A percentile compares a stretch with the other conserved stretches of the same genome.
These are phyloP conservation scores for Apocheima hispidaria DNA, from an alignment of 2,888 invertebrate genomes.

Conservation along the genomic window DNA sequence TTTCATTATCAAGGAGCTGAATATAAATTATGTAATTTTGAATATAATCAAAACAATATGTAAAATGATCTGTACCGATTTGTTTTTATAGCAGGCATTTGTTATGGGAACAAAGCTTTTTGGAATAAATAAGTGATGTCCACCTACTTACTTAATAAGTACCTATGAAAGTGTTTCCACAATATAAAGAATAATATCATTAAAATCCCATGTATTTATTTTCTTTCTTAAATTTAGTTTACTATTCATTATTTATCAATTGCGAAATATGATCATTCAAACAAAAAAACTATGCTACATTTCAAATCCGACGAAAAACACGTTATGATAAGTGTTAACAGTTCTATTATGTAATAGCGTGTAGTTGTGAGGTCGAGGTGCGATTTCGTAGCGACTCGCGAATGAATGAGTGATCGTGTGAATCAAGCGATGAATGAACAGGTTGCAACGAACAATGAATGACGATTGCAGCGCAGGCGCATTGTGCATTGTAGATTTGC, in stretches of 20 bases:
- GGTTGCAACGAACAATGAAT: slow-evolving; percentile 25
- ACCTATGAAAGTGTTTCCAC: not conserved
- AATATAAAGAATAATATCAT: too few species aligned
- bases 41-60: slow-evolving; percentile 23
- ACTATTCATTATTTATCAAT: too few species aligned
- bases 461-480: slow-evolving; percentile 1
- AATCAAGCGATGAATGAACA: slow-evolving; percentile 30
- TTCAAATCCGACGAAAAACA: not conserved
- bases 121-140: not conserved
- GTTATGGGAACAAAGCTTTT: slow-evolving; percentile 10
- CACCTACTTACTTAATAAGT: not conserved
- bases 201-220: too few species aligned
- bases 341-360: slow-evolving; percentile 4
- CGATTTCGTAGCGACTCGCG: slow-evolving; percentile 18
- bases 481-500: slow-evolving; percentile 28
- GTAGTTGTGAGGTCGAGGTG: slow-evolving; percentile 21
- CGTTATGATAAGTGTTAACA: not conserved
- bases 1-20: slow-evolving; percentile 9
- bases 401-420: slow-evolving; percentile 30
- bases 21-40: slow-evolving; percentile 10
- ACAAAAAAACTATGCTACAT: too few species aligned
- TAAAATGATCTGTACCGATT: slow-evolving; percentile 28
- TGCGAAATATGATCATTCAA: too few species aligned
- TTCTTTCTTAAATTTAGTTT: too few species aligned
- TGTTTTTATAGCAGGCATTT: slow-evolving; percentile 21